Base-by-base conservation (phyloP, 2,113 vertebrate genomes). In the Etheostoma cragini region DNA sequence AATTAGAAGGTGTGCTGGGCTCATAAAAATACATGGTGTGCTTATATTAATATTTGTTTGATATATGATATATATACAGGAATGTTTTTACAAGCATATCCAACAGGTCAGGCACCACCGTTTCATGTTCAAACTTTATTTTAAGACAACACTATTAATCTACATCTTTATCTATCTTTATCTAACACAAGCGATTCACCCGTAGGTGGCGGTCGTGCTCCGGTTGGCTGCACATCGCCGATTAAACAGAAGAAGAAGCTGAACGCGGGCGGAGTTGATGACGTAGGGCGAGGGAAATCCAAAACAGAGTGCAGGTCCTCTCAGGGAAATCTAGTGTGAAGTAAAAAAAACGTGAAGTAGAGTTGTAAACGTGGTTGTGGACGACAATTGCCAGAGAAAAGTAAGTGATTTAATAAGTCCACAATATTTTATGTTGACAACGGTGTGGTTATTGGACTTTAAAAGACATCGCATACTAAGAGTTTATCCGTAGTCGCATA, bases 261-360 rank as follows among this genome's bases (percentile, higher is more conserved):
- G 2, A 42, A 14, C 8, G 22, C 46, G 16, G 21, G 46, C 6
- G 54, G 13, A 3, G 64, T 3, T 74, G 45, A 17, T 87, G 73
- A 87, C 72, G 80, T 76, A 35, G 16, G 0, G 8, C 79, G 86
- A 78, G 92, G 92, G 87, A 92, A 88, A 90, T 75, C 69, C 60
- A 88, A 94, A 93, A 62, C 26, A 58, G 0, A 57, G 0, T 1
- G 2, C 7, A 2, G 6, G 11, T 3, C 13, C 15, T 15, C 5
- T 52, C 3, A 0, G 22, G 3, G 4, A 4, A 2, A 30, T 2
- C 30, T 30, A 30, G 11, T 15, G 0, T 5, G 5, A 49, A n/a
- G 14, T 33, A 1, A 1, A 38, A 1, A 38, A 17, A 11, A 30
- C 24, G 8, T 16, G 2, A 49, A 52, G 30, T 17, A 2, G 1